These are phyloP conservation scores for Drosophila tropicalis DNA, from an alignment of 1,140 invertebrate species.

Conservation along the genomic window DNA sequence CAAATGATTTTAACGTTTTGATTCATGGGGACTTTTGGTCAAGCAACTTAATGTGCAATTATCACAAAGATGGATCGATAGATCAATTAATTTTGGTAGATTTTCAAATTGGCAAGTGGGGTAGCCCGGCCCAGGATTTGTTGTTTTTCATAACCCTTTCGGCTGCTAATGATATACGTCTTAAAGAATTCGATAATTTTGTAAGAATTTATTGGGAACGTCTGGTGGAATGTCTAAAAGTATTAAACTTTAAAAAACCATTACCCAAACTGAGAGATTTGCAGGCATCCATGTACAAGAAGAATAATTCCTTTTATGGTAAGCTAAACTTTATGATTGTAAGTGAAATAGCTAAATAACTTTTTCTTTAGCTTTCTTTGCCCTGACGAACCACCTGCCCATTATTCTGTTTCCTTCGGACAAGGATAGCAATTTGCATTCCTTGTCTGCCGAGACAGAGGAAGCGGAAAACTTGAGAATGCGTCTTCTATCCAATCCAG, in stretches of 20 bases:
- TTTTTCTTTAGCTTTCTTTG: conserved; percentile 58
- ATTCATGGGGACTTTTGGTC: conserved; percentile 86
- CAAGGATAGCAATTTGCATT: conserved; percentile 66
- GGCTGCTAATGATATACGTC: conserved; percentile 41
- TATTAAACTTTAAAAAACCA: conserved; percentile 48
- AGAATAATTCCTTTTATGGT: conserved; percentile 68
- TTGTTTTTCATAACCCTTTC: conserved; percentile 74
- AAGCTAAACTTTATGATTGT: neutral
- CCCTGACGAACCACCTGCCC: conserved; percentile 52
- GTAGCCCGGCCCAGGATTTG: conserved; percentile 78
- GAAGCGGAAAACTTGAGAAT: conserved; percentile 44
- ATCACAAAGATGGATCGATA: conserved; percentile 56
- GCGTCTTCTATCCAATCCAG: conserved; percentile 55
- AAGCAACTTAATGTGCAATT: conserved; percentile 82
- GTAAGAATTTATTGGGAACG: conserved; percentile 67
- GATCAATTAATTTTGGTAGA: conserved; percentile 78
- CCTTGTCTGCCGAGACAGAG: conserved; percentile 36
- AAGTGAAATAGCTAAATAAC: neutral
- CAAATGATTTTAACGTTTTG: conserved; percentile 85
- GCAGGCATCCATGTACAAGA: conserved; percentile 58
- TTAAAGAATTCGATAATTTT: conserved; percentile 67
- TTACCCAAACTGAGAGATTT: conserved; percentile 82
- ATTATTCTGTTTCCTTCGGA: conserved; percentile 61
- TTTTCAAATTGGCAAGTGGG: conserved; percentile 79
- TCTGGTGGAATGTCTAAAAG: conserved; percentile 57